Evolutionary conservation across 2,797 vertebrate genomes (phyloP).

Genomic region (Lagorchestes hirsutus): DNA sequence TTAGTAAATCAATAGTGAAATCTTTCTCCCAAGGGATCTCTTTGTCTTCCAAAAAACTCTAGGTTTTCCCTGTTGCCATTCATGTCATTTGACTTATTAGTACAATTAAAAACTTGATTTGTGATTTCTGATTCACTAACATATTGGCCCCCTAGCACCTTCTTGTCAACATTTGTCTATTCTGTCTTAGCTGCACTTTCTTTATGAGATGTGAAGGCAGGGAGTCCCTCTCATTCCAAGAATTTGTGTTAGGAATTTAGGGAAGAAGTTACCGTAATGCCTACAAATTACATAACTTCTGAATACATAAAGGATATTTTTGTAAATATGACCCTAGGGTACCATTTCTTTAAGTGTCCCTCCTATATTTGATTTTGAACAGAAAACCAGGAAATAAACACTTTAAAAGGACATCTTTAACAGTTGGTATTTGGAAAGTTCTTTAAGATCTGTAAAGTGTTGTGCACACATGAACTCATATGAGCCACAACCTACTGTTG

Average conservation of each 20-base stretch:
- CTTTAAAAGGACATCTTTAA: neutral
- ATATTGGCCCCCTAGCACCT: neutral
- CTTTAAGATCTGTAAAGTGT: neutral
- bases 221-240: neutral
- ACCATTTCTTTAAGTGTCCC: neutral
- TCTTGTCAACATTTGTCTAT: neutral
- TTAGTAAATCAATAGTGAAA: conserved; percentile 70
- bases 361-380: neutral
- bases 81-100: conserved; percentile 69
- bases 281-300: neutral
- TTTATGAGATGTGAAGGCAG: neutral
- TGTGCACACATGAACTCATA: neutral
- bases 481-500: neutral
- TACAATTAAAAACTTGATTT: conserved; percentile 67
- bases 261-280: neutral
- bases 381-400: neutral
- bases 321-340: neutral
- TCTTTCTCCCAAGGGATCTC: conserved; percentile 62
- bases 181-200: neutral
- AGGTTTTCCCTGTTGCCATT: conserved; percentile 42
- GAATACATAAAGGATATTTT: neutral
- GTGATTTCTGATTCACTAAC: conserved; percentile 32
- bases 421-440: neutral
- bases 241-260: neutral
- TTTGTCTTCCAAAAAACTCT: conserved; percentile 65